Conservation (phyloP, 2,888 invertebrate species). For the Ochropacha duplaris region DNA sequence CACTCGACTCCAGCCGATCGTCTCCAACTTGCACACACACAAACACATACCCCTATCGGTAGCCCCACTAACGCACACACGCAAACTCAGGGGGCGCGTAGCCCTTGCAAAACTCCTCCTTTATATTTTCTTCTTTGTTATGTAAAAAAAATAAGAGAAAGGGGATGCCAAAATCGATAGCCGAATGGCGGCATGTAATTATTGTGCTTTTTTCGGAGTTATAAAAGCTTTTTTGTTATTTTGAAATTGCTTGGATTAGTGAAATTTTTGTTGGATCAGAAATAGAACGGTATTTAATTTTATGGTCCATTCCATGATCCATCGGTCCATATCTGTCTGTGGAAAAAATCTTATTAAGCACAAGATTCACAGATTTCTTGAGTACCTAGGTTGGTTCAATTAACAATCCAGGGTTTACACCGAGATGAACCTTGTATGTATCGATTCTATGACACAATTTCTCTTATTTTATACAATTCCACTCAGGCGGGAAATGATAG, state of each 20-base stretch:
- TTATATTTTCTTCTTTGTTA: conserved; percentile 81
- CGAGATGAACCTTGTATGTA: no score
- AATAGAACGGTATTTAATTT: no score
- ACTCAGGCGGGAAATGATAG: neutral
- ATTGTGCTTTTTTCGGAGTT: conserved; percentile 29
- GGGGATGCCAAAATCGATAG: conserved; percentile 80
- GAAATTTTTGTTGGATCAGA: neutral
- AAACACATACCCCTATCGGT: conserved; percentile 38
- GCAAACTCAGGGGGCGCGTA: conserved; percentile 59
- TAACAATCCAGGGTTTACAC: no score
- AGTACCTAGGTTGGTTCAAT: no score
- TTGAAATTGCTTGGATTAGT: conserved; percentile 15
- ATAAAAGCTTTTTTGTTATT: conserved; percentile 17
- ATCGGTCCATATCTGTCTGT: no score
- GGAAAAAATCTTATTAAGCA: no score
- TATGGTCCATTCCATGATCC: no score
- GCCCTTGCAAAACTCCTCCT: conserved; percentile 79
- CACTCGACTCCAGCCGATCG: conserved; percentile 72
- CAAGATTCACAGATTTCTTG: no score
- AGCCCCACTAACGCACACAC: conserved; percentile 38
- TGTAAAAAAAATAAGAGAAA: conserved; percentile 81
- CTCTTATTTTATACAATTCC: neutral
- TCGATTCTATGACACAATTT: no score
- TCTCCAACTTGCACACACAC: conserved; percentile 70
- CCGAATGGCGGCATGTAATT: conserved; percentile 65